Base-by-base conservation (phyloP, 2,888 invertebrate species). In the Watsonalla binaria region DNA sequence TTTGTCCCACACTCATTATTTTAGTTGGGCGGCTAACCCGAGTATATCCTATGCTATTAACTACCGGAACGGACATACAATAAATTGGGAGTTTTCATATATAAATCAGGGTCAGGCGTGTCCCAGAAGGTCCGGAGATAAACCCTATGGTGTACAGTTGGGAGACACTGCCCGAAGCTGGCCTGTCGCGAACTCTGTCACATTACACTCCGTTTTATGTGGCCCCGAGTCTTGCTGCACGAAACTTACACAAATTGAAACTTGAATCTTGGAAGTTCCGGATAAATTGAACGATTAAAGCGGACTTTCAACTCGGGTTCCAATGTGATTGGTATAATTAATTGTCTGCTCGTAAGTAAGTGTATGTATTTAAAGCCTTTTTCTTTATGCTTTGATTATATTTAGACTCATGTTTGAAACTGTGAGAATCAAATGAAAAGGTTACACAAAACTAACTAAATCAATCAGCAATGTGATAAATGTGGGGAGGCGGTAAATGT, bases 71-170 rank as follows among this genome's bases (percentile, higher is more conserved):
- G 59, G 74, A 69, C 76, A 67, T 72, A 76, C 78, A 74, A 81
- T 86, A 85, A 82, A 85, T 86, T 78, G 67, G 68, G 76, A 80
- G 73, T 83, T 83, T 82, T 79, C 76, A 80, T 80, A 76, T 82
- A 84, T 86, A 86, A 86, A 86, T 86, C 84, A 83, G 78, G 77
- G 77, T 70, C 71, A 64, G 76, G 73, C 74, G 67, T 68, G 76
- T 72, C 76, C 78, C 78, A 74, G 74, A 80, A 78, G 80, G 78
- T 78, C 70, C 68, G 65, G 62, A 81, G 82, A 84, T 84, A 84
- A 85, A 82, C 79, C 71, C 73, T 66, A 66, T 70, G 72, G 74
- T 74, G 79, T 76, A 76, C 78, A 80, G 74, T 74, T 69, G 67
- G 66, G 67, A 61, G 76, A 71, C 78, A 77, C 80, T 78, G 78